Evolutionary conservation across 2,888 invertebrate genomes (phyloP).

Genomic region (Philhelius pedissequus): DNA sequence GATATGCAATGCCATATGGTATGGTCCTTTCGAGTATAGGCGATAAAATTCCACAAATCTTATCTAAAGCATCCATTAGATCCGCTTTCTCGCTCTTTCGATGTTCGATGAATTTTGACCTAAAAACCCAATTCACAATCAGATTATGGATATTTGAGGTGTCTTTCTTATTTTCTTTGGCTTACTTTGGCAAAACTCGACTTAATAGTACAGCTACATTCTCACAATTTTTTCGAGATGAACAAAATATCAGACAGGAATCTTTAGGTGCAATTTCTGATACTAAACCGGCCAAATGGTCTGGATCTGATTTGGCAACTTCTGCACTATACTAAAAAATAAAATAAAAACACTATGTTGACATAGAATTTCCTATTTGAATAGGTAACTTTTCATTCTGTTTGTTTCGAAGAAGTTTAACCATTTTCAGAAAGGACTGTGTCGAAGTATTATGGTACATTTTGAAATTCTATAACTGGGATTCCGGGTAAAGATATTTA

Average conservation of each 20-base stretch:
- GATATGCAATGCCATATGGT: slow-evolving; percentile 92
- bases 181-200: slow-evolving; percentile 80
- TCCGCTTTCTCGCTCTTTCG: slow-evolving; percentile 82
- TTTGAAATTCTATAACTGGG: too few relatives aligned
- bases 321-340: slow-evolving; percentile 82
- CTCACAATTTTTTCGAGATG: slow-evolving; percentile 95
- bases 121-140: slow-evolving; percentile 30
- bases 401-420: too few relatives aligned
- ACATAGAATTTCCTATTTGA: too few relatives aligned
- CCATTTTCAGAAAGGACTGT: too few relatives aligned
- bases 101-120: slow-evolving; percentile 81
- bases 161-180: background rate
- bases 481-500: too few relatives aligned
- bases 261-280: slow-evolving; percentile 88
- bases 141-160: background rate
- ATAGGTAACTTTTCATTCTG: too few relatives aligned
- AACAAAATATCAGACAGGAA: slow-evolving; percentile 94
- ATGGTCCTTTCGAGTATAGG: slow-evolving; percentile 84
- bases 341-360: background rate
- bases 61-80: slow-evolving; percentile 82
- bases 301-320: slow-evolving; percentile 85
- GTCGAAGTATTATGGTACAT: too few relatives aligned
- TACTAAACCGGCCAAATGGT: slow-evolving; percentile 88
- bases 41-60: slow-evolving; percentile 84
- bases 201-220: slow-evolving; percentile 90